phyloP scores from a whole-genome alignment of 1,140 invertebrate genomes.

The silkworm (Bombyx mori) region DNA sequence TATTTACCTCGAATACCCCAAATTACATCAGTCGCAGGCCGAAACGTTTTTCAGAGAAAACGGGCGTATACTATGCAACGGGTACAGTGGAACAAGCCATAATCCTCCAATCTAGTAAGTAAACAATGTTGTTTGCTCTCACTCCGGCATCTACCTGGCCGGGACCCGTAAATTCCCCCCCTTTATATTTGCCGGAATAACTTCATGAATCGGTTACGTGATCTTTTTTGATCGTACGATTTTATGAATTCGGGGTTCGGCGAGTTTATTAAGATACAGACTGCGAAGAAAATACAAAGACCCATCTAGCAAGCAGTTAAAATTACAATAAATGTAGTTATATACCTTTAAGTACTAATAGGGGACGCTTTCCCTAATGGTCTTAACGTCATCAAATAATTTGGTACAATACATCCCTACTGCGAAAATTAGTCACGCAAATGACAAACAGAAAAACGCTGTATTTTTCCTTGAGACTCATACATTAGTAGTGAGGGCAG shows the following conservation, averaged over 20 bases:
- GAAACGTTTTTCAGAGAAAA: slow-evolving; percentile 6
- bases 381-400: too few species aligned
- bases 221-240: slow-evolving; percentile 4
- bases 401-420: too few species aligned
- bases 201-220: slow-evolving; percentile 10
- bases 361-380: too few species aligned
- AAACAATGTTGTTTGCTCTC: slow-evolving; percentile 25
- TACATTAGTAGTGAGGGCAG: too few species aligned
- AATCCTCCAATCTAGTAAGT: slow-evolving; percentile 26
- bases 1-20: slow-evolving; percentile 1
- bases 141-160: slow-evolving; percentile 19
- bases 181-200: slow-evolving; percentile 15
- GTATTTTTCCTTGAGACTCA: too few species aligned
- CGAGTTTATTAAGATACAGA: neutral
- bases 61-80: slow-evolving; percentile 1
- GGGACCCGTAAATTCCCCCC: slow-evolving; percentile 11
- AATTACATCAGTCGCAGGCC: slow-evolving; percentile 5
- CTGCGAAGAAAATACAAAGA: too few species aligned
- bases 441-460: too few species aligned
- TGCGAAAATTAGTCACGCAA: too few species aligned
- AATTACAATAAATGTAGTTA: too few species aligned
- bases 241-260: slow-evolving; percentile 2
- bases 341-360: too few species aligned
- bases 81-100: slow-evolving; percentile 9
- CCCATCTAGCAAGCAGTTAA: too few species aligned